A percentile compares a stretch with the other conserved stretches of the same genome.
These are phyloP conservation scores for Volucella inflata DNA, from an alignment of 2,888 invertebrate species.

Conservation along the genomic window DNA sequence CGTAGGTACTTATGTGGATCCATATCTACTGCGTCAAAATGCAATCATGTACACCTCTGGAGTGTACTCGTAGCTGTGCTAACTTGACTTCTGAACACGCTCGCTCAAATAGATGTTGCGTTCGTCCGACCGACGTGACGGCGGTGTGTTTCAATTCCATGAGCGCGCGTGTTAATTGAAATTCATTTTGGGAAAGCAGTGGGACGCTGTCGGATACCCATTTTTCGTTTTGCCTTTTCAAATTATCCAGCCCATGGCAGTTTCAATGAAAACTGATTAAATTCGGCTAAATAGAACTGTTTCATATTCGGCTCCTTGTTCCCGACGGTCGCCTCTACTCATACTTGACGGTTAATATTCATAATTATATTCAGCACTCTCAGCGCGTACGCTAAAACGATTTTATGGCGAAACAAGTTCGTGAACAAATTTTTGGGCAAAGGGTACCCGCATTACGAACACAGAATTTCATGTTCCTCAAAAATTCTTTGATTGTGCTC, in stretches of 20 bases:
- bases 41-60: neutral
- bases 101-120: neutral
- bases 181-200: slow-evolving; percentile 51
- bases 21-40: slow-evolving; percentile 10
- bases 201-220: slow-evolving; percentile 35
- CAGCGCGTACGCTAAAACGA: slow-evolving; percentile 5
- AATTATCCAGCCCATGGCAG: slow-evolving; percentile 23
- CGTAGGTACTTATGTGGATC: no score
- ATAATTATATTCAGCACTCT: slow-evolving; percentile 46
- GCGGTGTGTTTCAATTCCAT: neutral
- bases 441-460: slow-evolving; percentile 27
- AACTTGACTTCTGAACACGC: neutral
- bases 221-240: slow-evolving; percentile 44
- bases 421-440: slow-evolving; percentile 10
- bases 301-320: neutral
- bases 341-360: slow-evolving; percentile 41
- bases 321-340: slow-evolving; percentile 1
- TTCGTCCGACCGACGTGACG: no score
- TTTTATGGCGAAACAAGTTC: slow-evolving; percentile 16
- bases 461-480: slow-evolving; percentile 31
- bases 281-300: slow-evolving; percentile 44
- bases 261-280: slow-evolving; percentile 61
- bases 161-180: slow-evolving; percentile 58
- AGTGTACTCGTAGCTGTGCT: neutral
- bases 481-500: slow-evolving; percentile 41